Base-by-base conservation (phyloP, 2,113 vertebrate genomes). In the Urocynchramus pylzowi region DNA sequence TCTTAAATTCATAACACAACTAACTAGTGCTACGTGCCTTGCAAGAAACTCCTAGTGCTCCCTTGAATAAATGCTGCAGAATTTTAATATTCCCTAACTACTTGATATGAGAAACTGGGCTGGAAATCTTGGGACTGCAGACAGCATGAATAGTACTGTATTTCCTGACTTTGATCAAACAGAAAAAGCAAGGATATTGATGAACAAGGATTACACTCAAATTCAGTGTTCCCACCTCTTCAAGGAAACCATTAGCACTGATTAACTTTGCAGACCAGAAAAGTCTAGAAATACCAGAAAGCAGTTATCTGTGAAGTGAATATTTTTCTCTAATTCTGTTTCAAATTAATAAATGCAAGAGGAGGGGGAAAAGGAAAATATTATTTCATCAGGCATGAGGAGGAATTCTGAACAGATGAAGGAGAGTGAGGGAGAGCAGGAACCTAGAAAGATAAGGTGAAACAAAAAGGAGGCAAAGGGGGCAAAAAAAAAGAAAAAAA, bases 1-100 rank as follows among this genome's bases (percentile, higher is more conserved):
- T 77, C 92, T 94, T 89, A 92, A 95, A 96, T 95, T 95, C 92
- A 57, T 89, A 92, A 91, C 88, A 77, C 85, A 93, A 82, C 90
- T 64, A 92, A 86, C 88, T 44, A 44, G 71, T 39, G 92, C 76
- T 75, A 28, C 5, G 5, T 39, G 68, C 7, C 1, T 52, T 75
- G 71, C 35, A 56, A 83, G 75, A 20, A 90, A 67, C 27, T 50
- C 69, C 0, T 24, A 60, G 75, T 28, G 60, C 64, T 93, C 79
- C 23, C 60, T 56, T 84, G 64, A 64, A 92, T 57, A 97, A 89
- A 52, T 44, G 60, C 21, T 67, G 42, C 28, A 33, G 89, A 56
- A 56, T 78, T 77, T 85, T 56, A 88, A 81, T 60, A 49, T 52
- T 63, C 67, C 30, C 56, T 28, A 9, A 50, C 31, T 42, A 52